phyloP scores from a whole-genome alignment of 1,140 invertebrate genomes.

The Drosophila murphyi region DNA sequence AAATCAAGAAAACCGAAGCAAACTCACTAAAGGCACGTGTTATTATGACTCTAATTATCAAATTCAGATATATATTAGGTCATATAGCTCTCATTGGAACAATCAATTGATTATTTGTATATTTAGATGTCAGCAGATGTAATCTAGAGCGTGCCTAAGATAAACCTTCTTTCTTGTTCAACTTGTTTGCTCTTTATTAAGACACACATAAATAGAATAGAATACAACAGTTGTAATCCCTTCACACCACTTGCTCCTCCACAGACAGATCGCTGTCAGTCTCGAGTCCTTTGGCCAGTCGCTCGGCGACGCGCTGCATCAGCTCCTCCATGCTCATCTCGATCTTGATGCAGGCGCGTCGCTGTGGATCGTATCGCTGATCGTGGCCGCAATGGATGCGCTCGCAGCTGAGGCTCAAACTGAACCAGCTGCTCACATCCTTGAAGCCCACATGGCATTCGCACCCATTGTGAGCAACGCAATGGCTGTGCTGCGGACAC shows the following conservation, averaged over 20 bases:
- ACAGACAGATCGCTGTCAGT: constrained; percentile 8
- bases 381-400: constrained; percentile 70
- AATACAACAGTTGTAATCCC: background rate
- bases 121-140: no score
- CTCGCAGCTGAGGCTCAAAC: constrained; percentile 59
- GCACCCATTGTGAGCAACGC: constrained; percentile 72
- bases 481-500: constrained; percentile 71
- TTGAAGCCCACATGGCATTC: constrained; percentile 68
- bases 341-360: constrained; percentile 64
- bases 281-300: constrained; percentile 59
- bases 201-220: background rate
- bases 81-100: no score
- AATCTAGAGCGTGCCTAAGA: no score
- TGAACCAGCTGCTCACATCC: constrained; percentile 74
- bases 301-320: constrained; percentile 72
- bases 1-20: no score
- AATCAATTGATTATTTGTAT: no score
- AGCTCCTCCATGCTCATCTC: constrained; percentile 82
- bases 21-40: no score
- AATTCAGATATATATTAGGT: no score
- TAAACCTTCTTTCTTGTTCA: no score
- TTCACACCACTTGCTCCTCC: constrained; percentile 5
- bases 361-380: constrained; percentile 64
- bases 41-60: no score
- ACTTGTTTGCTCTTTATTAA: constrained; percentile 30